A percentile compares a stretch with the other conserved stretches of the same genome.
These are phyloP conservation scores for Argyrosomus japonicus DNA, from an alignment of 2,113 vertebrate genomes.

Conservation along the genomic window DNA sequence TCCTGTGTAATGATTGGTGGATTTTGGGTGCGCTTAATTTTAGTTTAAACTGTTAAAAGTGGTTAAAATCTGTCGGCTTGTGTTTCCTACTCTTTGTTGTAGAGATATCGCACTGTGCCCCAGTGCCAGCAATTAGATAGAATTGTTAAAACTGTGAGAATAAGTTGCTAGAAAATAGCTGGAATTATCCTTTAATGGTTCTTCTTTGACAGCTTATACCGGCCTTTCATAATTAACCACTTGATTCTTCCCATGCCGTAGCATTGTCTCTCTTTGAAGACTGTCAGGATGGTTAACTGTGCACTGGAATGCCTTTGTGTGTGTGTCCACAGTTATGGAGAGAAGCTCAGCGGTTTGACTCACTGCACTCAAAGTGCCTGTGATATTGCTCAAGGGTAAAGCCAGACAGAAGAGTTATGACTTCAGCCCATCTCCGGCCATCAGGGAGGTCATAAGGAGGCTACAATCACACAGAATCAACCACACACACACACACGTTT, in stretches of 20 bases:
- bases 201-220: not conserved
- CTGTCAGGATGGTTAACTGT: not conserved
- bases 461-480: constrained; percentile 52
- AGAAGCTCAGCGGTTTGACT: constrained; percentile 66
- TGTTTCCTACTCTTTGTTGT: not conserved
- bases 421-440: constrained; percentile 71
- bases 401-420: constrained; percentile 81
- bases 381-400: constrained; percentile 84
- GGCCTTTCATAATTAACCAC: not conserved
- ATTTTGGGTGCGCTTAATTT: not conserved
- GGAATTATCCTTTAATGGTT: not conserved
- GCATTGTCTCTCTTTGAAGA: constrained; percentile 4
- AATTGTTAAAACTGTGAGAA: not conserved
- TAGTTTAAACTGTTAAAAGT: not conserved
- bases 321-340: constrained; percentile 43
- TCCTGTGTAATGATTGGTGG: not conserved
- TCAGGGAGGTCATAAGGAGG: constrained; percentile 77
- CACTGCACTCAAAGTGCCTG: constrained; percentile 66
- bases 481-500: constrained; percentile 35
- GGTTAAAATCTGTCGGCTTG: not conserved
- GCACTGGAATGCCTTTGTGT: constrained; percentile 9
- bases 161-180: not conserved
- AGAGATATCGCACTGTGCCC: not conserved
- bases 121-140: not conserved
- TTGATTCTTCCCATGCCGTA: not conserved